A percentile compares a stretch with the other conserved stretches of the same genome.
These are phyloP conservation scores for Zoanthus solanderi DNA, from an alignment of 92 coral and sea anemone genomes.

Conservation along the genomic window DNA sequence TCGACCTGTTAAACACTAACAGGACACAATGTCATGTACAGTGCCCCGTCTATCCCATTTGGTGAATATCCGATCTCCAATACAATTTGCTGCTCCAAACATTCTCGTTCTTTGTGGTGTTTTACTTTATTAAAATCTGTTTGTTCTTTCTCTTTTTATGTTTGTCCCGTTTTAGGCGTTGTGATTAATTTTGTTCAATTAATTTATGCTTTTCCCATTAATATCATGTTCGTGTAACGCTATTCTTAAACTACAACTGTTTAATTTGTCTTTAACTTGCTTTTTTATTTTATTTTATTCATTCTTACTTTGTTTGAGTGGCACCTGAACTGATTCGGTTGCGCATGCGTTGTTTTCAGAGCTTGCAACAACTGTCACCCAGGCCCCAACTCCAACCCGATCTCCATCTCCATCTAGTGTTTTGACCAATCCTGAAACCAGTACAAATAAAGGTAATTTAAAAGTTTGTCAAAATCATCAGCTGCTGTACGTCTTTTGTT, in stretches of 20 bases:
- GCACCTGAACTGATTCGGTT: slow-evolving; percentile 44
- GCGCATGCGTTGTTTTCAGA: slow-evolving; percentile 73
- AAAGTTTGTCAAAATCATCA: background rate
- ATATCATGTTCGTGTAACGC: background rate
- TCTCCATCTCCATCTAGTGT: slow-evolving; percentile 51
- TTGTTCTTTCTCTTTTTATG: background rate
- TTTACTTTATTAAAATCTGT: background rate
- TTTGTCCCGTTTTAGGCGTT: background rate
- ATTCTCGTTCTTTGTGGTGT: no score
- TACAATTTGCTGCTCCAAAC: no score
- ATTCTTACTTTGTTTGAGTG: slow-evolving; percentile 25
- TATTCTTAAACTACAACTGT: background rate
- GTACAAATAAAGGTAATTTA: slow-evolving; percentile 39
- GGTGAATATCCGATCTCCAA: no score
- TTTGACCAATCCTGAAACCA: slow-evolving; percentile 41
- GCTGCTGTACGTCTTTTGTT: background rate
- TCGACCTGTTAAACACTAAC: no score
- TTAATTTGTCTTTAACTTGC: background rate
- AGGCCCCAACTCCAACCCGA: slow-evolving; percentile 40
- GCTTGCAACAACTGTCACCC: slow-evolving; percentile 50
- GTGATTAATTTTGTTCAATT: background rate
- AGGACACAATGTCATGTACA: no score
- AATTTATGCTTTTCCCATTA: background rate
- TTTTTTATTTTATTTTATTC: background rate
- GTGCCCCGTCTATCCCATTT: no score